A percentile compares a stretch with the other conserved stretches of the same genome.
Conservation (phyloP, 2,797 vertebrate genomes). For the Strix occidentalis region DNA sequence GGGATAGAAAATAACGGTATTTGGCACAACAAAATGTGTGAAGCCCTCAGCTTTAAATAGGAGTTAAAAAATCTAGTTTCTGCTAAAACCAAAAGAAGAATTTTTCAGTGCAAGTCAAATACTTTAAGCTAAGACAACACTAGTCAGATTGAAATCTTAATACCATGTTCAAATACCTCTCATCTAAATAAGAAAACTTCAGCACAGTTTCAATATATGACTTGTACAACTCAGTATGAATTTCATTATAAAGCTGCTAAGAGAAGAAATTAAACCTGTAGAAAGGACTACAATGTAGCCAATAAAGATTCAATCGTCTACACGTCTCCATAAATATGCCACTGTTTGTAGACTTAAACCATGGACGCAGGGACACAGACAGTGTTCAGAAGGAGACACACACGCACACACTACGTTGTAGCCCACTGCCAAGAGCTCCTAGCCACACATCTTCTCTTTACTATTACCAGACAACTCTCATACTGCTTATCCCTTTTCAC, state of each 20-base stretch:
- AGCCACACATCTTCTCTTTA: not conserved
- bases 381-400: not conserved
- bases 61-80: not conserved
- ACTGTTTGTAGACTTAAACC: not conserved
- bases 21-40: not conserved
- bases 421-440: not conserved
- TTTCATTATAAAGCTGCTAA: not conserved
- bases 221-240: not conserved
- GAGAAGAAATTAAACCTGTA: not conserved
- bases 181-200: not conserved
- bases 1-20: not conserved
- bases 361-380: not conserved
- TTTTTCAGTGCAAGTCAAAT: not conserved
- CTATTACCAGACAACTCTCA: not conserved
- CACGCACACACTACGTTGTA: fast-evolving
- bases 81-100: not conserved
- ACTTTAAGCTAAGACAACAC: not conserved
- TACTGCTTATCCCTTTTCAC: not conserved
- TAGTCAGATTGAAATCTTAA: not conserved
- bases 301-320: not conserved
- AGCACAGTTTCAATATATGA: not conserved
- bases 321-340: not conserved
- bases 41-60: not conserved
- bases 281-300: not conserved
- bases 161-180: not conserved